phyloP scores from a whole-genome alignment of 2,797 vertebrate species.

The Mormyrus proboscirostris region DNA sequence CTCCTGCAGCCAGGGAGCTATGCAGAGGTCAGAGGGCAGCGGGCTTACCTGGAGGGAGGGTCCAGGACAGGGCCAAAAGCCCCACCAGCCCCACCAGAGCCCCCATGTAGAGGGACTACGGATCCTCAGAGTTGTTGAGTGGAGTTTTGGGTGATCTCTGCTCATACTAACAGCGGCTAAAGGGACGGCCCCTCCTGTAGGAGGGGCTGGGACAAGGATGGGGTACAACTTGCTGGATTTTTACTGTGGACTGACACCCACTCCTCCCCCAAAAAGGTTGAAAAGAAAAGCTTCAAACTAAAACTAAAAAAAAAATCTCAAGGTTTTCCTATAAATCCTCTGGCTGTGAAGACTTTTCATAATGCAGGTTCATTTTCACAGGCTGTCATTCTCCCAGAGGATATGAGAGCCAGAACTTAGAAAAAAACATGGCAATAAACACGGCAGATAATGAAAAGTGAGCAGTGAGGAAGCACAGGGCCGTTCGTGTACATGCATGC shows the following conservation, averaged over 20 bases:
- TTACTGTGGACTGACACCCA: not conserved
- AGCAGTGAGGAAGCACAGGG: not conserved
- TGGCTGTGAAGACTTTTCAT: not conserved
- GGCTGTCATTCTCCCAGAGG: not conserved
- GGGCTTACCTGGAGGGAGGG: conserved; percentile 39
- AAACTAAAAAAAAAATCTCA: not conserved
- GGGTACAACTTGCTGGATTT: not conserved
- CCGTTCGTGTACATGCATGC: not conserved
- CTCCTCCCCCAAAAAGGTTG: not conserved
- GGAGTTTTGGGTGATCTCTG: conserved; percentile 15
- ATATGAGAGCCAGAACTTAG: not conserved
- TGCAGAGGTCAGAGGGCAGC: not conserved
- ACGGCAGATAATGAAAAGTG: not conserved
- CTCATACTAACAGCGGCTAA: not conserved
- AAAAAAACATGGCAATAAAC: not conserved
- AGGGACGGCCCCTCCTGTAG: not conserved
- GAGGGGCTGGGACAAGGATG: not conserved
- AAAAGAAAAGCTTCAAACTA: not conserved
- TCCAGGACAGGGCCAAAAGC: conserved; percentile 36
- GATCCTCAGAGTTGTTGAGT: not conserved
- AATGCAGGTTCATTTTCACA: not conserved
- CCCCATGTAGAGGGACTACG: conserved; percentile 11
- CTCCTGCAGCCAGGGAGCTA: not conserved
- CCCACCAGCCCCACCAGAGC: conserved; percentile 28
- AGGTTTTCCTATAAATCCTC: not conserved